Evolutionary conservation across 2,113 vertebrate species (phyloP).

Genomic region (Pelmatolapia mariae): DNA sequence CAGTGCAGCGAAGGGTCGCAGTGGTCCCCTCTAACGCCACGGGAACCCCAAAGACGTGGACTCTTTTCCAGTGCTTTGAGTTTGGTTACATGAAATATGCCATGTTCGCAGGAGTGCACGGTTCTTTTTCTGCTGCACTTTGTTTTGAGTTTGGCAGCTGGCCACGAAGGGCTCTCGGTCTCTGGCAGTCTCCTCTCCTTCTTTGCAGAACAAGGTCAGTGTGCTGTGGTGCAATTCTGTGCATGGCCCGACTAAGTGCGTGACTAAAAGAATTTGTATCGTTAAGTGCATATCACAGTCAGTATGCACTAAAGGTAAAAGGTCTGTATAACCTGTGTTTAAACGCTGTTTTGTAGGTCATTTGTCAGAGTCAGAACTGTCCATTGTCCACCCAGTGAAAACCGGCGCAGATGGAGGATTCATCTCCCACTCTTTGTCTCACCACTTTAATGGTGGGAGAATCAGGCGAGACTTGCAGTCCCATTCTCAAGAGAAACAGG

Average conservation of each 20-base stretch:
- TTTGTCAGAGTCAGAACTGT: conserved; percentile 66
- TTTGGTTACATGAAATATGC: conserved; percentile 78
- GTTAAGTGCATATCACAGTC: background rate
- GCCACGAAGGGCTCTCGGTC: conserved; percentile 62
- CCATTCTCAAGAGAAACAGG: conserved; percentile 32
- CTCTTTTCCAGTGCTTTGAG: conserved; percentile 15
- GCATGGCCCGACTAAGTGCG: background rate
- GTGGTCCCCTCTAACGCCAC: conserved; percentile 36
- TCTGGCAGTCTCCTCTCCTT: conserved; percentile 69
- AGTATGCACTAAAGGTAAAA: background rate
- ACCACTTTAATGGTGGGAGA: conserved; percentile 56
- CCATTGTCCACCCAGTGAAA: conserved; percentile 79
- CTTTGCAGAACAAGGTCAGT: conserved; percentile 85
- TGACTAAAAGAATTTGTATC: background rate
- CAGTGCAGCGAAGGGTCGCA: conserved; percentile 26
- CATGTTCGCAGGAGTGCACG: conserved; percentile 71
- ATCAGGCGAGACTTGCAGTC: conserved; percentile 69
- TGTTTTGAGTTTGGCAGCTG: conserved; percentile 66
- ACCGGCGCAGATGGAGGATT: conserved; percentile 78
- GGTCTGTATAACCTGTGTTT: background rate
- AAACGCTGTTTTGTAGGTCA: conserved; percentile 44
- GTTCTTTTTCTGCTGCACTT: conserved; percentile 71
- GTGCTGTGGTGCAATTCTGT: background rate
- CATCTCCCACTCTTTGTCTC: conserved; percentile 78
- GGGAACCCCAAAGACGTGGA: conserved; percentile 13